Evolutionary conservation across 2,888 invertebrate genomes (phyloP).

Genomic region (Ceraclea dissimilis): DNA sequence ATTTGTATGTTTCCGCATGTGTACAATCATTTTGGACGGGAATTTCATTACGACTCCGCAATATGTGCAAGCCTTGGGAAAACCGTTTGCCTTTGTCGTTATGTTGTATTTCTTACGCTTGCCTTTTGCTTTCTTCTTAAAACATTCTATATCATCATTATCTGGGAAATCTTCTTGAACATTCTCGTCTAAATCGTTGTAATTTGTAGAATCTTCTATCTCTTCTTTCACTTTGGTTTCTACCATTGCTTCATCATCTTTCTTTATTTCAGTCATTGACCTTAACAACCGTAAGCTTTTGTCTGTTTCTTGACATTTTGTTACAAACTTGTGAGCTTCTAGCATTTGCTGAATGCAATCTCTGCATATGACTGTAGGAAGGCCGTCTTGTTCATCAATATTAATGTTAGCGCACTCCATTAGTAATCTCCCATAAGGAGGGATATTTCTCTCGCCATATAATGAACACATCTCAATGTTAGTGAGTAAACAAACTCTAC

Average conservation of each 20-base stretch:
- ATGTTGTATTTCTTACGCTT: not conserved
- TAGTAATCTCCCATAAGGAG: slow-evolving; percentile 7
- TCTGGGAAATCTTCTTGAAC: no score
- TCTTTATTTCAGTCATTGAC: not conserved
- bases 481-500: slow-evolving; percentile 13
- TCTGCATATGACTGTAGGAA: slow-evolving; percentile 15
- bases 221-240: not conserved
- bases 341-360: slow-evolving; percentile 11
- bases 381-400: slow-evolving; percentile 10
- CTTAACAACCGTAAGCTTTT: not conserved
- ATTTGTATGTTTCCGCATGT: slow-evolving; percentile 14
- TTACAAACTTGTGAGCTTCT: slow-evolving; percentile 13
- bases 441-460: slow-evolving; percentile 6
- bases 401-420: slow-evolving; percentile 14
- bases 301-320: slow-evolving; percentile 15
- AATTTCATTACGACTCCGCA: slow-evolving; percentile 10
- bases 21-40: slow-evolving; percentile 10
- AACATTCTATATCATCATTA: no score
- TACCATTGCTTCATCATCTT: not conserved
- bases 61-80: slow-evolving; percentile 5
- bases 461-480: slow-evolving; percentile 9
- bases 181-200: not conserved
- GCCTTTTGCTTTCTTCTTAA: not conserved
- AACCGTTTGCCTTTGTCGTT: not conserved
- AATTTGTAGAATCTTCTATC: not conserved